These are phyloP conservation scores for Pteropus alecto DNA, from an alignment of 2,113 vertebrate genomes.

Conservation along the genomic window DNA sequence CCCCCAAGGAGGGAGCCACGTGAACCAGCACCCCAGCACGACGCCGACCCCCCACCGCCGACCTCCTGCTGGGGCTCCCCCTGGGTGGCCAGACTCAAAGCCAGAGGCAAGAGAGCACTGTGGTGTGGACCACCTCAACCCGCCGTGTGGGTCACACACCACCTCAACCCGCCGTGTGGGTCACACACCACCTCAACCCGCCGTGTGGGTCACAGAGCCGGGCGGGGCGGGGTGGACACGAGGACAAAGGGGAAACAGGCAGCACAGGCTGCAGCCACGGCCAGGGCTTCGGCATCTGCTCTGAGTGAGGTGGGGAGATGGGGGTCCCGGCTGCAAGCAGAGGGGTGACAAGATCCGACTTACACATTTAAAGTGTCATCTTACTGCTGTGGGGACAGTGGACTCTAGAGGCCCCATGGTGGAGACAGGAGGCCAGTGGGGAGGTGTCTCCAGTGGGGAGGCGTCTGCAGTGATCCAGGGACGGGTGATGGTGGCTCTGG, in stretches of 20 bases:
- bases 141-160: background rate
- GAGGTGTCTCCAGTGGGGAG: too few relatives aligned
- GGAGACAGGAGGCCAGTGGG: background rate
- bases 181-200: too few relatives aligned
- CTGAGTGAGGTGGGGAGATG: background rate
- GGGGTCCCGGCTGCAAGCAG: background rate
- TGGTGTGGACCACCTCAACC: background rate
- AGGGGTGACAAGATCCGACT: background rate
- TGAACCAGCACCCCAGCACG: background rate
- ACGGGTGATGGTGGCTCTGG: background rate
- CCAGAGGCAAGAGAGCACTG: background rate
- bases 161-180: too few relatives aligned
- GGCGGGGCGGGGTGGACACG: background rate
- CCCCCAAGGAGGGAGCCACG: background rate
- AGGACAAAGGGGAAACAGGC: background rate
- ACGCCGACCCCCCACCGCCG: background rate
- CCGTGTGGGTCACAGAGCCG: background rate
- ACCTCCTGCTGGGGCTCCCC: background rate
- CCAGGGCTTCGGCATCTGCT: background rate
- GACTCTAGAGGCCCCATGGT: accelerated
- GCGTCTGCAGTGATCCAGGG: background rate
- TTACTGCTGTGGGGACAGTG: background rate
- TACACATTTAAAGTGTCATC: background rate
- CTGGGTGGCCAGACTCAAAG: background rate
- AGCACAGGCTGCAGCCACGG: too few relatives aligned